Conservation (phyloP, 2,797 vertebrate species). For the Ctenopoma multispine region DNA sequence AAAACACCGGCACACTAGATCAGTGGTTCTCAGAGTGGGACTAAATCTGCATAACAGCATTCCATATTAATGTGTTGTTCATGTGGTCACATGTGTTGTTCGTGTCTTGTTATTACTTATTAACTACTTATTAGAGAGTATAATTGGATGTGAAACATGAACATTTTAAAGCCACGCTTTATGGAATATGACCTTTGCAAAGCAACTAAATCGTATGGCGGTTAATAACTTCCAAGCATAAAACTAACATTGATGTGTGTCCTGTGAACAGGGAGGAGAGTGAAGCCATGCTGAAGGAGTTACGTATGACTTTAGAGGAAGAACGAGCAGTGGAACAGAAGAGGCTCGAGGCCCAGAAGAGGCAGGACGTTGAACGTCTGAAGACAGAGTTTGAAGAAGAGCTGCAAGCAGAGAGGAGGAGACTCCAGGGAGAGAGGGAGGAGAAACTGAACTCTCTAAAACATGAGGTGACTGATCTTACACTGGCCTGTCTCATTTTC, state of each 20-base stretch:
- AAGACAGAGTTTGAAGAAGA: conserved; percentile 80
- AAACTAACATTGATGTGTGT: background rate
- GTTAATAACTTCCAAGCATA: background rate
- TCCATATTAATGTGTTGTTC: background rate
- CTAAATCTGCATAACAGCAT: background rate
- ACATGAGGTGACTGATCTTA: conserved; percentile 74
- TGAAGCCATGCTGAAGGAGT: conserved; percentile 73
- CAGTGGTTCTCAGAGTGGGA: background rate
- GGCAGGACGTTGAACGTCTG: conserved; percentile 71
- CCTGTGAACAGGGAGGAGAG: conserved; percentile 83
- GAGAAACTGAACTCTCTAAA: conserved; percentile 77
- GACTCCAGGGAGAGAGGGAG: conserved; percentile 77
- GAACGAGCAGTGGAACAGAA: conserved; percentile 63
- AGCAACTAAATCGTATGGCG: background rate
- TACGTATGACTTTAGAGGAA: conserved; percentile 76
- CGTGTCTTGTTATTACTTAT: background rate
- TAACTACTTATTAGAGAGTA: background rate
- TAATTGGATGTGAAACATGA: background rate
- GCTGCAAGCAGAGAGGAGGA: conserved; percentile 66
- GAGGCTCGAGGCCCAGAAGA: conserved; percentile 77
- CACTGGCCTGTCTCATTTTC: background rate
- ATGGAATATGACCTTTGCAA: background rate
- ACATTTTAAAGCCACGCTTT: background rate
- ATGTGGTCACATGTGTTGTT: too few species aligned
- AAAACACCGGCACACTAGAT: background rate